Conservation (phyloP, 2,888 invertebrate genomes). For the Lissonota sp. region DNA sequence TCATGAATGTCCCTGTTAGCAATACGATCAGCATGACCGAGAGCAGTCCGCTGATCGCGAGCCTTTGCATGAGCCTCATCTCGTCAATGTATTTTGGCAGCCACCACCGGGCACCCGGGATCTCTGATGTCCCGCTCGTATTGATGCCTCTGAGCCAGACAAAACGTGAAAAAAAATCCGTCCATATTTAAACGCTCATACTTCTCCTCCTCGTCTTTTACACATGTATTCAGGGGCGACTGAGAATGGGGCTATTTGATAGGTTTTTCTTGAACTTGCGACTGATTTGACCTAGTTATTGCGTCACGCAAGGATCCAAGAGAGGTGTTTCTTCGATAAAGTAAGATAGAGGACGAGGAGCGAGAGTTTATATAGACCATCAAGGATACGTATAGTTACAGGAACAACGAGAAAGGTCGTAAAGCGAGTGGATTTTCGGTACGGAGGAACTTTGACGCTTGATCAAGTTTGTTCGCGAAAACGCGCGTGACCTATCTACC, state of each 20-base stretch:
- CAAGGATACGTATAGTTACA: neutral
- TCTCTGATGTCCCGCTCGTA: slow-evolving; percentile 74
- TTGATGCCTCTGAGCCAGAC: slow-evolving; percentile 68
- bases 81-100: slow-evolving; percentile 74
- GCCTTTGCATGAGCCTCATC: slow-evolving; percentile 81
- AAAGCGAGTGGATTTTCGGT: neutral
- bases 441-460: slow-evolving; percentile 43
- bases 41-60: slow-evolving; percentile 81
- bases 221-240: neutral
- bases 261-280: slow-evolving; percentile 17
- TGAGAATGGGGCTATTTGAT: neutral
- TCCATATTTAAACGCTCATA: neutral
- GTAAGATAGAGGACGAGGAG: neutral
- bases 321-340: slow-evolving; percentile 20
- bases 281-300: slow-evolving; percentile 34
- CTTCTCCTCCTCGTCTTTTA: neutral
- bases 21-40: slow-evolving; percentile 81
- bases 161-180: slow-evolving; percentile 10
- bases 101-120: slow-evolving; percentile 72
- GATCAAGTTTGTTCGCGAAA: slow-evolving; percentile 39
- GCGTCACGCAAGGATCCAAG: neutral
- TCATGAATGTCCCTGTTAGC: slow-evolving; percentile 79
- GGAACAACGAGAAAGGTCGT: slow-evolving; percentile 5
- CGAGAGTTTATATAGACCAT: neutral
- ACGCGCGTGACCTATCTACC: neutral